phyloP scores from a whole-genome alignment of 2,888 invertebrate species.

The Ennomos quercinarius region DNA sequence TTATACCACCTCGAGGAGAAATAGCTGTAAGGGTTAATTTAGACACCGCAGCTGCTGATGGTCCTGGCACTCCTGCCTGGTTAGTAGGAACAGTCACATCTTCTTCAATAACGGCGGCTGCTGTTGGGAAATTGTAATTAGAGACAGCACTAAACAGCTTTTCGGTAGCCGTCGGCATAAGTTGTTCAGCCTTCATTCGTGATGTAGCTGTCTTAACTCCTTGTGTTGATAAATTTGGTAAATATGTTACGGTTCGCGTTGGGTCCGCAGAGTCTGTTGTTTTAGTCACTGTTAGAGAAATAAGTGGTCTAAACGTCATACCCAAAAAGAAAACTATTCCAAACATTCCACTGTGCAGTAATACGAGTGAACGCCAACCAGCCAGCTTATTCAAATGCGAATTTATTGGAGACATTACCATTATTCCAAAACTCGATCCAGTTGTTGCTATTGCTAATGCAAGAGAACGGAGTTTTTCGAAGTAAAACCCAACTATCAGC shows the following conservation, averaged over 20 bases:
- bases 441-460: conserved; percentile 66
- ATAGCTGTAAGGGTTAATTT: conserved; percentile 64
- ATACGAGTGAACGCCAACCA: conserved; percentile 69
- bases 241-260: conserved; percentile 71
- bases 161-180: conserved; percentile 52
- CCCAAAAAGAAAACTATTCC: conserved; percentile 66
- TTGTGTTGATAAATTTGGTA: conserved; percentile 66
- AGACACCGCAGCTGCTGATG: conserved; percentile 60
- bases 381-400: conserved; percentile 58
- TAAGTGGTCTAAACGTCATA: conserved; percentile 70
- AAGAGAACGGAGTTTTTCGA: conserved; percentile 69
- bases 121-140: conserved; percentile 71
- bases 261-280: conserved; percentile 57
- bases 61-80: conserved; percentile 50
- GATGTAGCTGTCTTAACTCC: conserved; percentile 47
- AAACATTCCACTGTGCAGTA: conserved; percentile 71
- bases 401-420: conserved; percentile 68
- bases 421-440: conserved; percentile 74
- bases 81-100: conserved; percentile 32
- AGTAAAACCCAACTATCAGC: conserved; percentile 77
- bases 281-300: conserved; percentile 66
- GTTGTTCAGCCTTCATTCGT: conserved; percentile 42
- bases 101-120: conserved; percentile 67
- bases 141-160: conserved; percentile 54
- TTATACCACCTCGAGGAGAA: conserved; percentile 62